Evolutionary conservation across 2,888 invertebrate species (phyloP).

Genomic region (Amiota communis): DNA sequence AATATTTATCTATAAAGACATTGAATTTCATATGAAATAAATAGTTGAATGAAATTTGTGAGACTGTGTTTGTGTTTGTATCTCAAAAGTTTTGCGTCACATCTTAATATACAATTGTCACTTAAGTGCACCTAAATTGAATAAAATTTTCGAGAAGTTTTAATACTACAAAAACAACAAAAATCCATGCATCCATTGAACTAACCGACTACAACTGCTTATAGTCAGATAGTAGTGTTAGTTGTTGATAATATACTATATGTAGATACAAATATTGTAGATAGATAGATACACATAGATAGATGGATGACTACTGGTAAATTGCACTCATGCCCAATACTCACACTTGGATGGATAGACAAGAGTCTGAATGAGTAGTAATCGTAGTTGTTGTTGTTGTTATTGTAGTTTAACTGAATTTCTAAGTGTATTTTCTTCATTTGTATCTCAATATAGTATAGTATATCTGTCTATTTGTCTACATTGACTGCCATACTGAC

Average conservation of each 20-base stretch:
- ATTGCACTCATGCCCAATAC: constrained; percentile 22
- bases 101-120: constrained; percentile 63
- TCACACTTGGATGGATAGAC: constrained; percentile 49
- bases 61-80: constrained; percentile 29
- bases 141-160: constrained; percentile 64
- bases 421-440: not conserved
- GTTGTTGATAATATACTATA: not conserved
- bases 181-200: constrained; percentile 45
- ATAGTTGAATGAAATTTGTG: not conserved
- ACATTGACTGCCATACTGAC: not conserved
- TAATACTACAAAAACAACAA: constrained; percentile 48
- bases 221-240: constrained; percentile 8
- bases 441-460: not conserved
- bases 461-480: constrained; percentile 11
- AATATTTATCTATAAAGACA: not conserved
- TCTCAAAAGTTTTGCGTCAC: constrained; percentile 51
- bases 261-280: not conserved
- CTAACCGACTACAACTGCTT: not conserved
- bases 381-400: no score
- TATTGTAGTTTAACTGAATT: constrained; percentile 21
- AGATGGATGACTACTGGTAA: constrained; percentile 13
- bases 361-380: constrained; percentile 41
- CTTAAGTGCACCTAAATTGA: constrained; percentile 65
- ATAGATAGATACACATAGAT: not conserved
- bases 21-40: constrained; percentile 11